Evolutionary conservation across 2,797 vertebrate species (phyloP).

Genomic region (Tapirus indicus): DNA sequence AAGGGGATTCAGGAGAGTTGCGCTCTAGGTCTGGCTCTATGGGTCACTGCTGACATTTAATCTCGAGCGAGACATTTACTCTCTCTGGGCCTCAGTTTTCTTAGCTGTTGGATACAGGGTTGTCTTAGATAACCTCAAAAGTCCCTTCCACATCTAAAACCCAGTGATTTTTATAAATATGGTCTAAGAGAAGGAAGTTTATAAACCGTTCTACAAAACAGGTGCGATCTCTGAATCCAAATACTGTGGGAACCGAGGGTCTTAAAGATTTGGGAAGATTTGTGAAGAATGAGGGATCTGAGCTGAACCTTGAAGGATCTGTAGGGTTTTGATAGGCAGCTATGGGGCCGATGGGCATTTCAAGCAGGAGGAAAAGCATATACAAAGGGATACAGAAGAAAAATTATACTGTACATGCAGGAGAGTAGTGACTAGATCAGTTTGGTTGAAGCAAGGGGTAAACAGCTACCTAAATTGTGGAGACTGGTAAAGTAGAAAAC

Average conservation of each 20-base stretch:
- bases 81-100: not conserved
- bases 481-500: not conserved
- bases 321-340: not conserved
- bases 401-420: not conserved
- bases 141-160: not conserved
- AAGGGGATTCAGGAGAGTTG: not conserved
- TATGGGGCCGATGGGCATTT: not conserved
- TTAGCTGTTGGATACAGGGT: not conserved
- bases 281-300: not conserved
- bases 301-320: not conserved
- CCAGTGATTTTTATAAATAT: not conserved
- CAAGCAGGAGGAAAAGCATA: not conserved
- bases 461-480: not conserved
- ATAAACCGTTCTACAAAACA: not conserved
- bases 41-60: not conserved
- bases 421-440: not conserved
- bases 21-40: not conserved
- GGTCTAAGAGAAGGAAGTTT: not conserved
- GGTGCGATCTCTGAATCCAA: not conserved
- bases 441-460: not conserved
- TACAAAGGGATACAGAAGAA: not conserved
- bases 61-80: not conserved
- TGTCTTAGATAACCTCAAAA: not conserved
- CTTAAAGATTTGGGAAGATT: not conserved
- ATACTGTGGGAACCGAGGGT: not conserved